phyloP scores from a whole-genome alignment of 2,797 vertebrate species.

The Parotocinclus haroldoi region DNA sequence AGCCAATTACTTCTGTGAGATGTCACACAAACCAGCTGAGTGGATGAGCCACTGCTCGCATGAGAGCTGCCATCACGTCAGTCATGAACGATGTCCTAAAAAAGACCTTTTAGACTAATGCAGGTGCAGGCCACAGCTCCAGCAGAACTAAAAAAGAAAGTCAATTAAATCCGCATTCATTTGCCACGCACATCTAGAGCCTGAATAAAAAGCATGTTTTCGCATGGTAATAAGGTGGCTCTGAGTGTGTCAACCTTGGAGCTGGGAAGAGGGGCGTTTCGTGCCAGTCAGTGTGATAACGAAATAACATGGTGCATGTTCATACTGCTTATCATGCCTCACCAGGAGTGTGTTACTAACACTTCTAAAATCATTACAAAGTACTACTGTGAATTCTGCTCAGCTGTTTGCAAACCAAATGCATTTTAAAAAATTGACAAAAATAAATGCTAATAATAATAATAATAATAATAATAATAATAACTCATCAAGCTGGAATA shows the following conservation, averaged over 20 bases:
- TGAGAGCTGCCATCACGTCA: slow-evolving; percentile 58
- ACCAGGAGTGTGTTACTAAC: slow-evolving; percentile 63
- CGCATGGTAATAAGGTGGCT: slow-evolving; percentile 62
- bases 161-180: slow-evolving; percentile 46
- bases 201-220: slow-evolving; percentile 60
- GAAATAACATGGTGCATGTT: slow-evolving; percentile 69
- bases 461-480: too few relatives aligned
- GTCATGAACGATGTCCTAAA: slow-evolving; percentile 43
- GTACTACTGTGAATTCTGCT: neutral
- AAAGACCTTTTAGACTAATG: slow-evolving; percentile 12
- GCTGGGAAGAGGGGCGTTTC: slow-evolving; percentile 60
- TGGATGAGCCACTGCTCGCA: slow-evolving; percentile 60
- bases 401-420: too few relatives aligned
- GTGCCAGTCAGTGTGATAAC: slow-evolving; percentile 69
- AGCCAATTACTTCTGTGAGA: slow-evolving; percentile 51
- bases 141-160: neutral
- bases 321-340: slow-evolving; percentile 63
- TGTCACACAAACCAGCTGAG: slow-evolving; percentile 54
- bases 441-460: too few relatives aligned
- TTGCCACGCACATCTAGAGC: slow-evolving; percentile 59
- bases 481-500: too few relatives aligned
- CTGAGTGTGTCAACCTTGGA: slow-evolving; percentile 55
- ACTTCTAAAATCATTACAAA: slow-evolving; percentile 49
- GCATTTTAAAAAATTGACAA: too few relatives aligned
- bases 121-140: slow-evolving; percentile 7